phyloP scores from a whole-genome alignment of 2,113 vertebrate species.

The Mesitornis unicolor region DNA sequence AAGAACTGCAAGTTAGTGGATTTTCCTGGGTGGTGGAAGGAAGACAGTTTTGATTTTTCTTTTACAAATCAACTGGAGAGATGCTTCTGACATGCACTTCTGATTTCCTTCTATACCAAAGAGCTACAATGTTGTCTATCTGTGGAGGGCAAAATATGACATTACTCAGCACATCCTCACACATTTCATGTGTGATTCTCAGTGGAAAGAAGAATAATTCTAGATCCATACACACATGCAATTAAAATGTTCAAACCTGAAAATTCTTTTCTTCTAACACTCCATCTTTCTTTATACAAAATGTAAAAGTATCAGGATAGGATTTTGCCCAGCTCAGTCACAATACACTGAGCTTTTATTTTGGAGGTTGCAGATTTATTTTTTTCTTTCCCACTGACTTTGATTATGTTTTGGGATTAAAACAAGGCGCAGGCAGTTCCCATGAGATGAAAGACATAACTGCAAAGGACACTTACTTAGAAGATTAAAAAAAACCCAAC shows the following conservation, averaged over 20 bases:
- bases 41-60: not conserved
- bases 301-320: not conserved
- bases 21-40: not conserved
- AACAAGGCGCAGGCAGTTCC: constrained; percentile 37
- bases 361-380: not conserved
- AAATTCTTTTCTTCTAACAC: not conserved
- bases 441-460: constrained; percentile 51
- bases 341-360: not conserved
- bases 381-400: not conserved
- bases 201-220: not conserved
- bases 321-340: not conserved
- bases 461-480: constrained; percentile 29
- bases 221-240: not conserved
- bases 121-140: not conserved
- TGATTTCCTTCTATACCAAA: not conserved
- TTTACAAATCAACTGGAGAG: not conserved
- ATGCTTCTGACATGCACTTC: not conserved
- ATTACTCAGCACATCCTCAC: not conserved
- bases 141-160: not conserved
- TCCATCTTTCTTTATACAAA: not conserved
- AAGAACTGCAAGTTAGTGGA: not conserved
- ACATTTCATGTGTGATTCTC: not conserved
- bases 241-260: not conserved
- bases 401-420: constrained; percentile 48
- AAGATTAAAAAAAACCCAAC: not conserved